These are phyloP conservation scores for Asarcornis scutulata DNA, from an alignment of 2,113 vertebrate species.

Conservation along the genomic window DNA sequence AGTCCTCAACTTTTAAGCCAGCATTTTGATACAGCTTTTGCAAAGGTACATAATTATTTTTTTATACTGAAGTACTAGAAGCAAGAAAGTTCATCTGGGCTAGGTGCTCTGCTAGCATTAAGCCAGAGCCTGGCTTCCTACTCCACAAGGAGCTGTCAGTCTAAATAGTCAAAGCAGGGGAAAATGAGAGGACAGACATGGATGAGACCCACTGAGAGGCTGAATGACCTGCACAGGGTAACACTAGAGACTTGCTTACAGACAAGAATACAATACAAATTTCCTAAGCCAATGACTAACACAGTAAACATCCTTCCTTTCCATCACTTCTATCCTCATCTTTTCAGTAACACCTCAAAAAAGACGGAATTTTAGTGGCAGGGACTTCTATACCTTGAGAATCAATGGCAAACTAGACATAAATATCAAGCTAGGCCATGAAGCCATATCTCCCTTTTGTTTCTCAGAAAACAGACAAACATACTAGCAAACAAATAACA, in stretches of 20 bases:
- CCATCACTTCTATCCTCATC: background rate
- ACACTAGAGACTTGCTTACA: background rate
- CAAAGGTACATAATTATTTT: background rate
- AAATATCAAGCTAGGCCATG: background rate
- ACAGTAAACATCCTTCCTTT: background rate
- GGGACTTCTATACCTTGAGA: background rate
- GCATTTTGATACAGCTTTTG: slow-evolving; percentile 16
- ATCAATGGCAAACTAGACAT: background rate
- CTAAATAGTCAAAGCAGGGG: background rate
- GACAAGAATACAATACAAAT: background rate
- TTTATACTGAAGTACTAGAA: background rate
- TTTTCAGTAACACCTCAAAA: background rate
- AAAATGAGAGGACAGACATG: background rate
- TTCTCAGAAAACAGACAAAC: background rate
- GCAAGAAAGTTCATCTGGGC: background rate
- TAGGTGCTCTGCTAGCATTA: slow-evolving; percentile 5
- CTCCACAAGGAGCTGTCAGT: background rate
- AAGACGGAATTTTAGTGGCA: background rate
- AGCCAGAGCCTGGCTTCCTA: background rate
- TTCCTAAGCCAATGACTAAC: background rate
- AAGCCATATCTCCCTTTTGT: background rate
- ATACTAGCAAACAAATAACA: background rate
- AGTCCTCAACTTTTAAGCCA: slow-evolving; percentile 14
- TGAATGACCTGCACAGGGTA: background rate
- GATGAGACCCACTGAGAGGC: background rate